A percentile compares a stretch with the other conserved stretches of the same genome.
phyloP scores from a whole-genome alignment of 1,140 invertebrate species.

The Temnothorax longispinosus region DNA sequence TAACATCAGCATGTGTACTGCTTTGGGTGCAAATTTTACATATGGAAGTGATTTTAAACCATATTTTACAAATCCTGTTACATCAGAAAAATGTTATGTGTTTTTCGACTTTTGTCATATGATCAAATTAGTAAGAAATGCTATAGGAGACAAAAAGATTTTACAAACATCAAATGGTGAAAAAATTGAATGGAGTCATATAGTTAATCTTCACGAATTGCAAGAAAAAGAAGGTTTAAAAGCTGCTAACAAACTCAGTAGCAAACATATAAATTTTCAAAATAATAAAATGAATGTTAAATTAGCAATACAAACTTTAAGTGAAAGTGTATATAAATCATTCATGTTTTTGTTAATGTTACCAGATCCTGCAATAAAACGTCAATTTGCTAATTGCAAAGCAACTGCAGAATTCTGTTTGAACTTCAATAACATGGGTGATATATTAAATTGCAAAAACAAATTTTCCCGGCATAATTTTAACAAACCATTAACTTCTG shows the following conservation, averaged over 20 bases:
- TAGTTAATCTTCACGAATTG: neutral
- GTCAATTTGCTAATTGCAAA: neutral
- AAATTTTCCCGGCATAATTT: neutral
- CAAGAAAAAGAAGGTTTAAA: neutral
- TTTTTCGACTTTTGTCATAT: neutral
- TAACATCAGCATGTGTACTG: neutral
- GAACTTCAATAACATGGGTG: neutral
- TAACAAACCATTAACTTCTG: neutral
- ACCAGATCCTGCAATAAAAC: neutral
- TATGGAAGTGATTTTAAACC: neutral
- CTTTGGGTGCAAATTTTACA: neutral
- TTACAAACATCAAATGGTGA: neutral
- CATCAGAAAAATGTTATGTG: neutral
- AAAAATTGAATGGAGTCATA: neutral
- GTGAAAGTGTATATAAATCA: neutral
- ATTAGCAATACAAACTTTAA: slow-evolving; percentile 5
- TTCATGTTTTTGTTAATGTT: neutral
- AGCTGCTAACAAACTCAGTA: slow-evolving; percentile 6
- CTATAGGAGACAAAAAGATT: neutral
- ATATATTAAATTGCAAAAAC: neutral
- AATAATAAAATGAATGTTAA: neutral
- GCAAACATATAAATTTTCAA: neutral
- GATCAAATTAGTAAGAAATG: slow-evolving; percentile 1
- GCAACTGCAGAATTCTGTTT: neutral
- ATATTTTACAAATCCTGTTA: neutral